A percentile compares a stretch with the other conserved stretches of the same genome.
Evolutionary conservation across 2,888 invertebrate genomes (phyloP).

Genomic region (Ceratothoa steindachneri): DNA sequence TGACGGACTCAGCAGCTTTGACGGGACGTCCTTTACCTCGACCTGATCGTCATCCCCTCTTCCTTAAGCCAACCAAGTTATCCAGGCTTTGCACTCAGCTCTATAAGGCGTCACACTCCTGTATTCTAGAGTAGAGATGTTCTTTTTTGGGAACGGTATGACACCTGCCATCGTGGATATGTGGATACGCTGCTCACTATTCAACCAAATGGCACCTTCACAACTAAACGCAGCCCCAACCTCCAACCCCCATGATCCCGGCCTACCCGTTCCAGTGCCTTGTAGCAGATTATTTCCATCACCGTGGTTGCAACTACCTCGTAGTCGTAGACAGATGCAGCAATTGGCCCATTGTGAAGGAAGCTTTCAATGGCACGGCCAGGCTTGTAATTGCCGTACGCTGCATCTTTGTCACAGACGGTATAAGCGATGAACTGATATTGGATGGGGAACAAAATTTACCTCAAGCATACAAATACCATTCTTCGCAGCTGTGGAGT

Average conservation of each 20-base stretch:
- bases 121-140: neutral
- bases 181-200: neutral
- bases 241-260: neutral
- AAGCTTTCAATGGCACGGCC: neutral
- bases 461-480: neutral
- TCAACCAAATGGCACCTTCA: slow-evolving; percentile 19
- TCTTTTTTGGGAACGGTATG: slow-evolving; percentile 19
- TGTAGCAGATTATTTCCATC: slow-evolving; percentile 18
- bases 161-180: slow-evolving; percentile 1
- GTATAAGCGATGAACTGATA: slow-evolving; percentile 20
- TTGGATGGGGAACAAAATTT: slow-evolving; percentile 21
- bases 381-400: slow-evolving; percentile 11
- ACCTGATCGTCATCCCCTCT: slow-evolving; percentile 13
- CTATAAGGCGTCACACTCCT: slow-evolving; percentile 17
- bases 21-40: slow-evolving; percentile 14
- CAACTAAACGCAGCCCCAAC: slow-evolving; percentile 20
- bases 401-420: neutral
- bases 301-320: slow-evolving; percentile 9
- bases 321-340: slow-evolving; percentile 12
- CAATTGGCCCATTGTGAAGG: slow-evolving; percentile 21
- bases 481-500: neutral
- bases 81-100: slow-evolving; percentile 12
- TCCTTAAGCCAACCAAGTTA: slow-evolving; percentile 2
- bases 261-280: too few relatives aligned
- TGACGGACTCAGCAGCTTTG: too few relatives aligned